Conservation (phyloP, 2,113 vertebrate genomes). For the Malurus alboscapulatus region DNA sequence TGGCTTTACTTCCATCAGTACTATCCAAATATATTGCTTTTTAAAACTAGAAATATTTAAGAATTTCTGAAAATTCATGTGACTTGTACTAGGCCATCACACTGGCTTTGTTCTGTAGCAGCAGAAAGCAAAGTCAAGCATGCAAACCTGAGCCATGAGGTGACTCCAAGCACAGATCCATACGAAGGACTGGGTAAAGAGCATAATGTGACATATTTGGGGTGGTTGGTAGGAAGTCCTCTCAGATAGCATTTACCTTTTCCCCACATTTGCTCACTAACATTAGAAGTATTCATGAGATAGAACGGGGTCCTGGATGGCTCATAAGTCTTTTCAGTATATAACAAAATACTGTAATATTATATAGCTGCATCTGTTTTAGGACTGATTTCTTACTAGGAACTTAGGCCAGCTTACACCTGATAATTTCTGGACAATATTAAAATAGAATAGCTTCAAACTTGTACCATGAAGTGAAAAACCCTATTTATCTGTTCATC, state of each 20-base stretch:
- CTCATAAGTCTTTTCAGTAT: neutral
- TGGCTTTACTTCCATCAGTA: neutral
- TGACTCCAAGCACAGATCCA: neutral
- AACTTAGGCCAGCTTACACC: neutral
- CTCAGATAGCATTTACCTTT: neutral
- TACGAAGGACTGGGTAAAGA: neutral
- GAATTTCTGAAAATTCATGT: neutral
- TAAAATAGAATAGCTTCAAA: neutral
- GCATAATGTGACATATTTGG: neutral
- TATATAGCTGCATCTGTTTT: neutral
- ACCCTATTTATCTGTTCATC: neutral
- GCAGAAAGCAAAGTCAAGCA: neutral
- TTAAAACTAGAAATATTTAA: neutral
- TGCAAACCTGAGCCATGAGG: neutral
- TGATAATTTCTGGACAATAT: neutral
- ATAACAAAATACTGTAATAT: neutral
- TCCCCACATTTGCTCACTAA: neutral
- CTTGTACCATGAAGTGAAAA: neutral
- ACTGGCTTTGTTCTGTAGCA: neutral
- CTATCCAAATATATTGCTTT: neutral
- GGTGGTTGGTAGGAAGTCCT: neutral
- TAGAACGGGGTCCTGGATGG: neutral
- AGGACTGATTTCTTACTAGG: neutral
- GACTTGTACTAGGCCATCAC: neutral
- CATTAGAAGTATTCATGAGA: neutral